A percentile compares a stretch with the other conserved stretches of the same genome.
Conservation (phyloP, 2,113 vertebrate genomes). For the Piprites chloris region DNA sequence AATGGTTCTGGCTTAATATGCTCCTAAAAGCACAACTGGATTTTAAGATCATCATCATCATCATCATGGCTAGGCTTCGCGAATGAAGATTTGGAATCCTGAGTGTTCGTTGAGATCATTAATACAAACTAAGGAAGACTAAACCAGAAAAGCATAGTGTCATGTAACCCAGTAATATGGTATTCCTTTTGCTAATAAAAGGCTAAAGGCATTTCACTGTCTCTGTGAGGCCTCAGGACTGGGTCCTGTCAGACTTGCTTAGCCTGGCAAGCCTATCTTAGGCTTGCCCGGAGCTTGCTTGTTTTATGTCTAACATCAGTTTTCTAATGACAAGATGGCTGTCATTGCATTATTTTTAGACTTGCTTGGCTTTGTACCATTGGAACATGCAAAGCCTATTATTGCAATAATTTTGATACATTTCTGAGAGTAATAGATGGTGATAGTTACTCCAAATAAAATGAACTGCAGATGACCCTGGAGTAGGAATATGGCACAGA, state of each 20-base stretch:
- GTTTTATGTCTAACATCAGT: neutral
- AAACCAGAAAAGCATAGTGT: neutral
- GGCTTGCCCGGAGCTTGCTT: neutral
- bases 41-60: too few relatives aligned
- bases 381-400: neutral
- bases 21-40: neutral
- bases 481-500: neutral
- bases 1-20: neutral
- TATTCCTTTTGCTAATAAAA: neutral
- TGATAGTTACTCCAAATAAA: neutral
- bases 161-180: neutral
- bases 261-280: neutral
- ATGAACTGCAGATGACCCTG: neutral
- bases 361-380: neutral
- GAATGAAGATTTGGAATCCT: too few relatives aligned
- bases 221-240: neutral
- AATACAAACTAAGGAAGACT: neutral
- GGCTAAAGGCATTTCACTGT: neutral
- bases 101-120: neutral
- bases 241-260: neutral
- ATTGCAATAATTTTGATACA: neutral
- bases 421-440: neutral
- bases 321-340: neutral
- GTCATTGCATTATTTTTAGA: neutral
- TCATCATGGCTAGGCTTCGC: too few relatives aligned